Base-by-base conservation (phyloP, 2,113 vertebrate species). In the Montifringilla adamsi region DNA sequence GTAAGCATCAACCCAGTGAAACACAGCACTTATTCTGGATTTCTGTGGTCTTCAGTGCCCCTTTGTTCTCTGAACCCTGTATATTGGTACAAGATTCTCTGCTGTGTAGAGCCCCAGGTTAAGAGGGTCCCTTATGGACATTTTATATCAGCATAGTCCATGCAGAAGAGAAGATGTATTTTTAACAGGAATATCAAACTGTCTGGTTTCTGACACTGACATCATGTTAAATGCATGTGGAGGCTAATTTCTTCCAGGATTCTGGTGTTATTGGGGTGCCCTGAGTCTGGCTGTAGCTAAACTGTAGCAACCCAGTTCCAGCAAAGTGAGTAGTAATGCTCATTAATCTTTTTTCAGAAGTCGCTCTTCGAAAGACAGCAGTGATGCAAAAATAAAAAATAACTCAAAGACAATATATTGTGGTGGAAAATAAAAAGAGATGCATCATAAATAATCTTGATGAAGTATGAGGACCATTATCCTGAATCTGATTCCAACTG, bases 311-410 rank as follows among this genome's bases (percentile, higher is more conserved):
- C 53, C 69, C 15, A 49, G 56, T 94, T 94, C 81, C 53, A 83
- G 31, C 55, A 74, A 78, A 72, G 20, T 39, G 37, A 72, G 23
- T 1, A 3, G 50, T 43, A 59, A 50, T 52, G 37, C 33, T 93
- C 84, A 47, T 85, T 56, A 63, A 67, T 92, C 80, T 92, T 89
- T 97, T 93, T 83, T 86, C 21, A 90, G 87, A 78, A 73, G 81
- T 95, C 31, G 5, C 52, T 93, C 69, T 97, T 94, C 66, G 74
- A 97, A 95, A 97, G 95, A 96, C 28, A 39, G 68, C n/a, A 62
- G 49, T 49, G 79, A 66, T 68, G 73, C 67, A 66, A 64, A 84
- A 94, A 89, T 93, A 46, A 97, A 92, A 95, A 96, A 94, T 87
- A 85, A 72, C 78, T 91, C 72, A 59, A 68, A 95, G 94, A 63